These are phyloP conservation scores for Drusus annulatus DNA, from an alignment of 1,140 invertebrate species.

Conservation along the genomic window DNA sequence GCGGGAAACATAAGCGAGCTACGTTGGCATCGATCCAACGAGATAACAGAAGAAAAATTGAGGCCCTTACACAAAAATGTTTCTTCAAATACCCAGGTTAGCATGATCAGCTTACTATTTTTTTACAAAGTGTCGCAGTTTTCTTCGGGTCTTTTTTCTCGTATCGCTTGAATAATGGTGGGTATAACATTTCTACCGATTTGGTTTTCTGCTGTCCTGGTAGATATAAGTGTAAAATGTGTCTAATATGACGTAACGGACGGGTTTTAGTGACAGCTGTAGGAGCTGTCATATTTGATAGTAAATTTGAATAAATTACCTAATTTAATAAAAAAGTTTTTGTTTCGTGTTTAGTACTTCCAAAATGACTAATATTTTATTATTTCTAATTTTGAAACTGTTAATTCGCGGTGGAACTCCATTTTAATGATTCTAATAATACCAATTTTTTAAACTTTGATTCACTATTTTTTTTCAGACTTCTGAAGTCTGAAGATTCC, in stretches of 20 bases:
- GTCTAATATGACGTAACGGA: conserved; percentile 60
- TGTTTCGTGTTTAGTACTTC: too few species aligned
- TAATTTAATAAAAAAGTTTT: too few species aligned
- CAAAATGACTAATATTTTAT: too few species aligned
- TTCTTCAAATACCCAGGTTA: neutral
- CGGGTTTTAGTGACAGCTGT: conserved; percentile 57
- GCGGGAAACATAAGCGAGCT: conserved; percentile 46
- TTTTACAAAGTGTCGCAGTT: too few species aligned
- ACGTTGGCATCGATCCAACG: neutral
- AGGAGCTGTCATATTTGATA: conserved; percentile 2
- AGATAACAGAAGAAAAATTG: neutral
- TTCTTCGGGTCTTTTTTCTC: neutral
- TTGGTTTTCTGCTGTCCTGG: conserved; percentile 49
- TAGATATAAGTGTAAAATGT: conserved; percentile 58
- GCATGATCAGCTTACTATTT: too few species aligned
- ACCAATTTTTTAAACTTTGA: too few species aligned
- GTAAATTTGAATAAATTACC: too few species aligned
- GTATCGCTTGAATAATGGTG: neutral
- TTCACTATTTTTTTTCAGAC: too few species aligned
- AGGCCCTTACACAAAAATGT: neutral
- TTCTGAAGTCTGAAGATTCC: too few species aligned
- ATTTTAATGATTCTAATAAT: too few species aligned
- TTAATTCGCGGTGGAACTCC: too few species aligned
- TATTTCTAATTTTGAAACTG: too few species aligned
- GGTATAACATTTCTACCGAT: conserved; percentile 7